Conservation (phyloP, 2,888 invertebrate species). For the Acrocyrtus sp. region DNA sequence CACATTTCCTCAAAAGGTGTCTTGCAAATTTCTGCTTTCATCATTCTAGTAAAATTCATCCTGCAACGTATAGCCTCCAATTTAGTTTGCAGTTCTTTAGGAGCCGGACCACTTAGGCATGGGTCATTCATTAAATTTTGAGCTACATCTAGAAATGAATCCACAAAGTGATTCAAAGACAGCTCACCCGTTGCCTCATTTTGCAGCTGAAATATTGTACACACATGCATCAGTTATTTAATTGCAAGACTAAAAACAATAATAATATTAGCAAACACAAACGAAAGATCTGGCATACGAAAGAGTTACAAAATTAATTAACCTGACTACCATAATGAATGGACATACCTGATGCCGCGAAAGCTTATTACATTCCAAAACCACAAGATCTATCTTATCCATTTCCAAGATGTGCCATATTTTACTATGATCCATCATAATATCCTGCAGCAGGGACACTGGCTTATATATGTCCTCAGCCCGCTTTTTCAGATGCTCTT, state of each 20-base stretch:
- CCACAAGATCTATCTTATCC: slow-evolving; percentile 1
- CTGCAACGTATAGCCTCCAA: too few relatives aligned
- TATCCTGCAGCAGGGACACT: slow-evolving; percentile 6
- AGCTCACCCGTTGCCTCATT: not conserved
- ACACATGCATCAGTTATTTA: too few relatives aligned
- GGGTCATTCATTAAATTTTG: too few relatives aligned
- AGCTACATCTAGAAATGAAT: not conserved
- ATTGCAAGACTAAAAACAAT: not conserved
- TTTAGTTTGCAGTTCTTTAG: too few relatives aligned
- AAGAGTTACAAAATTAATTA: not conserved
- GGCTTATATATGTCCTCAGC: slow-evolving; percentile 12
- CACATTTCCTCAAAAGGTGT: too few relatives aligned
- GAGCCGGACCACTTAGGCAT: too few relatives aligned
- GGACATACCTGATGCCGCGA: slow-evolving; percentile 2
- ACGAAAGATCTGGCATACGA: too few relatives aligned
- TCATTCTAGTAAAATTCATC: too few relatives aligned
- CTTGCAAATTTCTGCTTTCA: not conserved
- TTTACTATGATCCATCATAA: slow-evolving; percentile 9
- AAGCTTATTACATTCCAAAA: slow-evolving; percentile 13
- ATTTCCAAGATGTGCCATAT: slow-evolving; percentile 35
- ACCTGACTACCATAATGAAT: not conserved
- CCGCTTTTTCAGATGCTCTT: not conserved
- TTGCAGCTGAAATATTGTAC: slow-evolving; percentile 2
- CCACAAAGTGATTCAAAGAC: not conserved
- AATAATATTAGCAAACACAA: not conserved